These are phyloP conservation scores for Dicentrarchus labrax DNA, from an alignment of 2,113 vertebrate genomes.

Conservation along the genomic window DNA sequence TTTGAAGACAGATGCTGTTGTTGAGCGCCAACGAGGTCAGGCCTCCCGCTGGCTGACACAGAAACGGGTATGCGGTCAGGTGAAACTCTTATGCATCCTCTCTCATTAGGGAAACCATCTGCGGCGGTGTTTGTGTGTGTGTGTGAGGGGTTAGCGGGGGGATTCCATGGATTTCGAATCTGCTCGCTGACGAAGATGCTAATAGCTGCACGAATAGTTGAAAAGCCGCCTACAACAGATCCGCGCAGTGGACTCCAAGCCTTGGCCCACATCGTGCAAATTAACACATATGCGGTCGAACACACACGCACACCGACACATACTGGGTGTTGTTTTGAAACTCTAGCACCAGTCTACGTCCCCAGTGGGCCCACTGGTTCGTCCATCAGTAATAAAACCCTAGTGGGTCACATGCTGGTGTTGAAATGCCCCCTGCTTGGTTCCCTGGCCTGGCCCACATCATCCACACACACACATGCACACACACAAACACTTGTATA, in stretches of 20 bases:
- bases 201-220: conserved; percentile 52
- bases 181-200: conserved; percentile 46
- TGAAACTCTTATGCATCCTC: conserved; percentile 31
- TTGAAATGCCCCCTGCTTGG: conserved; percentile 67
- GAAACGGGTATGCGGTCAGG: conserved; percentile 22
- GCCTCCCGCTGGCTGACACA: conserved; percentile 17
- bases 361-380: conserved; percentile 36
- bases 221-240: conserved; percentile 39
- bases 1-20: conserved; percentile 42
- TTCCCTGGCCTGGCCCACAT: background rate
- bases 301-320: conserved; percentile 21
- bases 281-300: background rate
- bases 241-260: background rate
- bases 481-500: conserved; percentile 11
- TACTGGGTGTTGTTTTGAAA: conserved; percentile 73
- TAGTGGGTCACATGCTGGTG: conserved; percentile 63
- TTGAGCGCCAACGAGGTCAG: conserved; percentile 24
- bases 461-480: conserved; percentile 10
- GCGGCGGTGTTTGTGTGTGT: background rate
- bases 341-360: conserved; percentile 51
- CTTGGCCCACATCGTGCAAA: background rate
- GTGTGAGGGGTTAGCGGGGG: background rate
- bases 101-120: conserved; percentile 49
- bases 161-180: conserved; percentile 11
- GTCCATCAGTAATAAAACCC: conserved; percentile 61